Evolutionary conservation across 2,113 vertebrate species (phyloP), one percentile per base, ranked within the genome.

Genomic region (Emydocephalus ijimae): DNA sequence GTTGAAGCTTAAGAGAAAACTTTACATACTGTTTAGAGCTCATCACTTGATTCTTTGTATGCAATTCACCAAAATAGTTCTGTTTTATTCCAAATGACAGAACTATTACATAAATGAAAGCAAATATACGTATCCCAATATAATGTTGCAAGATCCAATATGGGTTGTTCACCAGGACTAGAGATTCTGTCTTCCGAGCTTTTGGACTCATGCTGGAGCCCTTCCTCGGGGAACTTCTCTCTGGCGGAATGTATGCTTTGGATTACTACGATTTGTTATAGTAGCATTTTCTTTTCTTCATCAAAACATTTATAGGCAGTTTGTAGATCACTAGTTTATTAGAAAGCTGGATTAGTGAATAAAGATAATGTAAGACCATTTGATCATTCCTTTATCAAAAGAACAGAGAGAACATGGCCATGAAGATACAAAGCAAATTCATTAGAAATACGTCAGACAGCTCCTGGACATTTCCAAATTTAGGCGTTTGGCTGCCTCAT

Each of bases 401-500:
- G 94, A 92, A 95, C 92, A 95, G 93, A 45, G n/a, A 91, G 85
- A 93, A 89, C 95, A 94, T 94, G 93, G 56, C 94, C 93, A 0
- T 0, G 88, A 89, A 95, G 94, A 96, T 96, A 95, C 95, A 94
- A 94, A 85, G 89, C 94, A 92, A 93, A 93, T 94, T 95, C 93
- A 96, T 96, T 94, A 94, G 94, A 92, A 92, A 96, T 95, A 88
- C 26, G 34, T 55, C 64, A 81, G 26, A 23, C 95, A 91, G 92
- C 92, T 95, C 92, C 96, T 92, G 45, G 88, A 91, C 89, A 94
- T 95, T 97, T 96, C 95, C 95, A 93, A 95, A 94, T 87, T 89
- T 91, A 89, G 69, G 96, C 96, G 85, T 59, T 96, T 88, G 94
- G 92, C 96, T 97, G 96, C 96, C 94, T 96, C 90, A 54, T 96